Evolutionary conservation across 1,140 invertebrate species (phyloP).

Genomic region (Eriosoma lanigerum): DNA sequence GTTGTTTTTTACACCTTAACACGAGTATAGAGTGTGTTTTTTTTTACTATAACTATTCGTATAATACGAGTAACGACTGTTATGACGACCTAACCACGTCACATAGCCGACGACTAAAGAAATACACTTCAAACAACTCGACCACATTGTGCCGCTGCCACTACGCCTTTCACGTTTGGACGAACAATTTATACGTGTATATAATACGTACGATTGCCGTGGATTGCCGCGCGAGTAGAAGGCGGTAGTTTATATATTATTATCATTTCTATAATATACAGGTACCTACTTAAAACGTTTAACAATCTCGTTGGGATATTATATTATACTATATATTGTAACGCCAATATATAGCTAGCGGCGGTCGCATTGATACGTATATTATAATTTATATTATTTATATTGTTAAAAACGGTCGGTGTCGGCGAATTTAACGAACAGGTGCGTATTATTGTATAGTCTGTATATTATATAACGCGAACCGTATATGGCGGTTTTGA

Average conservation of each 20-base stretch:
- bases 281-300: not conserved
- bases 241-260: not conserved
- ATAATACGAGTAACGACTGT: too few species aligned
- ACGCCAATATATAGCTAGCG: not conserved
- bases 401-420: not conserved
- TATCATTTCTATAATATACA: not conserved
- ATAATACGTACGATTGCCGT: not conserved
- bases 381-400: not conserved
- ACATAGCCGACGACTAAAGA: too few species aligned
- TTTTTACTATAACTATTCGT: too few species aligned
- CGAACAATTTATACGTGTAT: not conserved
- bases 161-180: not conserved
- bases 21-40: not conserved
- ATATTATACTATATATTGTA: not conserved
- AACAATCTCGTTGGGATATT: not conserved
- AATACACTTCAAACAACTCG: conserved; percentile 17
- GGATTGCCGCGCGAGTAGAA: not conserved
- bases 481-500: too few species aligned
- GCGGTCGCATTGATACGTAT: not conserved
- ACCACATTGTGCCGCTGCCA: not conserved
- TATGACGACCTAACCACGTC: too few species aligned
- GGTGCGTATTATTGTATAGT: not conserved
- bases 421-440: not conserved
- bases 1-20: too few species aligned
- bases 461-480: too few species aligned